Base-by-base conservation (phyloP, 2,888 invertebrate species). In the Glyphotaelius pellucidus region DNA sequence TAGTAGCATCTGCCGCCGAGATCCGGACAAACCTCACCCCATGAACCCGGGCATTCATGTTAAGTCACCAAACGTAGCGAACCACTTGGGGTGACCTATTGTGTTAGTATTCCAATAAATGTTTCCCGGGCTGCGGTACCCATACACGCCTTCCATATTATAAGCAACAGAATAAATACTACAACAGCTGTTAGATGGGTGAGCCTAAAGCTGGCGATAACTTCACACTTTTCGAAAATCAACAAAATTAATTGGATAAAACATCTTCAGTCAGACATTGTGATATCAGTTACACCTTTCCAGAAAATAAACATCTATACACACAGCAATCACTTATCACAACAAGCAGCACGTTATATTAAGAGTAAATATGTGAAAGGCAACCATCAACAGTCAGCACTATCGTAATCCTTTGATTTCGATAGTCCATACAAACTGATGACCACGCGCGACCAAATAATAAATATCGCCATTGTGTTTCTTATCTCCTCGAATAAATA, bases 401-500 rank as follows among this genome's bases (percentile, higher is more conserved):
- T 81, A n/a, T 67, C 25, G 9, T n/a, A 67, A 67, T 14, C 25
- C 52, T 67, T 67, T 19, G 25, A 25, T 38, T 88, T 88, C 19
- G 88, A 79, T 88, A 88, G 15, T 19, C 35, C 31, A 25, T 80
- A 80, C 38, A 35, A 30, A 80, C 19, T 35, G 15, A 89, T 35
- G 35, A 30, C 12, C 89, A 80, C 30, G 79, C 25, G 89, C 89
- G 38, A 80, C 3, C 52, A 79, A 25, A 42, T 89, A 89, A 25
- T 35, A 14, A 79, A 32, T 9, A 89, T 80, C 35, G 12, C 42
- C 89, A 89, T 89, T 89, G 89, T 89, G 80, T n/a, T 42, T 42
- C 89, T 89, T 89, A 89, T 89, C 89, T 80, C n/a, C 4, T n/a
- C 0, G 88, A 67, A 67, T 35, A 32, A 15, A 67, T 32, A 35